A percentile compares a stretch with the other conserved stretches of the same genome.
Conservation (phyloP, 2,113 vertebrate genomes). For the Sarotherodon lohbergeri region DNA sequence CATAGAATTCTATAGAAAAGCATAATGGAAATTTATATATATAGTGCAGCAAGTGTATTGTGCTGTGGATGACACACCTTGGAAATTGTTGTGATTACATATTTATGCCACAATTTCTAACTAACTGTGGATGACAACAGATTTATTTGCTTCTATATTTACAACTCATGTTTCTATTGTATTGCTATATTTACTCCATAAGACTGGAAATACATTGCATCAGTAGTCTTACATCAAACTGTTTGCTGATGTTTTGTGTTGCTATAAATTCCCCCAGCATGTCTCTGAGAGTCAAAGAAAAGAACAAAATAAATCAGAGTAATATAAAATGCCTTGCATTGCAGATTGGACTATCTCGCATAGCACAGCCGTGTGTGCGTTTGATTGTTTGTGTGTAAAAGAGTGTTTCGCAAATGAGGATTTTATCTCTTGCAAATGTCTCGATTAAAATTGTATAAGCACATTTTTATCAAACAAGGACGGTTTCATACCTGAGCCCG, state of each 20-base stretch:
- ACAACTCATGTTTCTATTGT: not conserved
- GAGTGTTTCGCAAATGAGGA: not conserved
- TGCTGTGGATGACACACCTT: not conserved
- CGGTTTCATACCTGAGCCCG: not conserved
- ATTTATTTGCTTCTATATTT: not conserved
- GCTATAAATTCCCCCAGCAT: not conserved
- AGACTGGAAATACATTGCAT: not conserved
- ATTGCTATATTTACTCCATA: not conserved
- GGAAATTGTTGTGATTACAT: not conserved
- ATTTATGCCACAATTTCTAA: not conserved
- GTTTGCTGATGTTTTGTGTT: not conserved
- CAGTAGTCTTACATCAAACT: not conserved
- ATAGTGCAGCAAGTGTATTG: not conserved
- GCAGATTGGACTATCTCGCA: not conserved
- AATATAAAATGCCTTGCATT: not conserved
- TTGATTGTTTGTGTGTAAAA: not conserved
- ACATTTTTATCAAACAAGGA: not conserved
- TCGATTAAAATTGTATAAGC: not conserved
- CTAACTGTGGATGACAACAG: not conserved
- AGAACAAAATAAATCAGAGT: not conserved
- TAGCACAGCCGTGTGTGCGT: not conserved
- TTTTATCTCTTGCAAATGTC: conserved; percentile 16
- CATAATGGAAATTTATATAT: not conserved
- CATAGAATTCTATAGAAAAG: not conserved
- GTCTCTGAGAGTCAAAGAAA: not conserved